A percentile compares a stretch with the other conserved stretches of the same genome.
These are phyloP conservation scores for Eptesicus fuscus DNA, from an alignment of 2,113 vertebrate species.

Conservation along the genomic window DNA sequence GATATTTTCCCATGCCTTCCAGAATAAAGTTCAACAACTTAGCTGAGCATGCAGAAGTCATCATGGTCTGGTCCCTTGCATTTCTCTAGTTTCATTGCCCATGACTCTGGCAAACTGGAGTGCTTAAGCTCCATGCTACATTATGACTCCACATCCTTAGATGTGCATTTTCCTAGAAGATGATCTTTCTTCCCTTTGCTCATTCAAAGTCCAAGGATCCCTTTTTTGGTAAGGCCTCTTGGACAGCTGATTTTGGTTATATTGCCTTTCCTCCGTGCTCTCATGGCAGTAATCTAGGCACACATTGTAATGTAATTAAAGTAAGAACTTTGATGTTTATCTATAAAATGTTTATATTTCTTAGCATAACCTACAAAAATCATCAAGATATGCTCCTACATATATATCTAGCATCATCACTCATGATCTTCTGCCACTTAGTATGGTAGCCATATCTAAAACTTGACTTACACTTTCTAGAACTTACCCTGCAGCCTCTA, in stretches of 20 bases:
- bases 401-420: background rate
- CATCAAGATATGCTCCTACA: background rate
- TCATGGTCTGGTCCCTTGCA: background rate
- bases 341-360: background rate
- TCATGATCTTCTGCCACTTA: background rate
- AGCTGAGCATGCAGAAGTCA: background rate
- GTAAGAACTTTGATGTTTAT: background rate
- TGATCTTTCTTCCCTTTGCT: background rate
- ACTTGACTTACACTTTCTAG: background rate
- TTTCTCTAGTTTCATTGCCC: background rate
- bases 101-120: background rate
- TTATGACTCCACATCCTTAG: background rate
- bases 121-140: background rate
- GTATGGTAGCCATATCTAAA: background rate
- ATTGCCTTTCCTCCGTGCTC: background rate
- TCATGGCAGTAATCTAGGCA: background rate
- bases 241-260: background rate
- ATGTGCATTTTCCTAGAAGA: background rate
- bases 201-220: background rate
- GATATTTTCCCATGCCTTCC: background rate
- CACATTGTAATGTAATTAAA: background rate
- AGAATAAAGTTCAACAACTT: background rate
- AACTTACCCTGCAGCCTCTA: background rate
- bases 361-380: background rate
- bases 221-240: background rate